Evolutionary conservation across 1,140 invertebrate species (phyloP).

Genomic region (Halesus radiatus): DNA sequence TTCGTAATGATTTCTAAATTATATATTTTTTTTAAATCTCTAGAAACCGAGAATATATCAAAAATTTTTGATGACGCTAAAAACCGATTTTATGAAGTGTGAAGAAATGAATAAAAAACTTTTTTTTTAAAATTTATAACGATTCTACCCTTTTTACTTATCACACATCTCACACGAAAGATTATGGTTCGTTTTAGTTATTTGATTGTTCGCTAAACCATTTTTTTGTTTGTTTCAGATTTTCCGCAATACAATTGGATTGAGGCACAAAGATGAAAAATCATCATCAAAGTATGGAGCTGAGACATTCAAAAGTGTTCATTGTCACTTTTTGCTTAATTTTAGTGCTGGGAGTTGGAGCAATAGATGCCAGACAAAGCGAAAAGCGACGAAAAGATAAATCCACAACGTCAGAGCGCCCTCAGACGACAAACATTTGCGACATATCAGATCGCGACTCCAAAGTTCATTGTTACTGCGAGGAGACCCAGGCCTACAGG

Average conservation of each 20-base stretch:
- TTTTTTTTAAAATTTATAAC: too few relatives aligned
- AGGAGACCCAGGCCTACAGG: slow-evolving; percentile 64
- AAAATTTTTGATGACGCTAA: too few relatives aligned
- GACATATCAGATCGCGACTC: slow-evolving; percentile 67
- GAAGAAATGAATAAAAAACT: too few relatives aligned
- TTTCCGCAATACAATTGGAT: background rate
- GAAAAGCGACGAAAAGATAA: slow-evolving; percentile 55
- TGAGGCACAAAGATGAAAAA: background rate
- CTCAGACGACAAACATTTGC: slow-evolving; percentile 61
- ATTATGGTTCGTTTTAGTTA: too few relatives aligned
- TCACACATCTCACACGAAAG: too few relatives aligned
- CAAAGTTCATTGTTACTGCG: slow-evolving; percentile 69
- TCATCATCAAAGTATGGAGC: slow-evolving; percentile 23
- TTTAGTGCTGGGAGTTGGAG: slow-evolving; percentile 41
- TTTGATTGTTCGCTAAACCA: too few relatives aligned
- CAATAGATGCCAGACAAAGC: slow-evolving; percentile 47
- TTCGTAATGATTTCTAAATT: too few relatives aligned
- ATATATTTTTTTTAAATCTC: too few relatives aligned
- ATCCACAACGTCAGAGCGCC: slow-evolving; percentile 37
- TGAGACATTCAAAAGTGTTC: slow-evolving; percentile 21
- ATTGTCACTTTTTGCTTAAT: slow-evolving; percentile 42
- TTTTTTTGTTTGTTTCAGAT: slow-evolving; percentile 31
- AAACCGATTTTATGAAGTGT: too few relatives aligned
- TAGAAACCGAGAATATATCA: too few relatives aligned
- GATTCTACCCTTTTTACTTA: too few relatives aligned